A percentile compares a stretch with the other conserved stretches of the same genome.
These are phyloP conservation scores for Dromius quadrimaculatus DNA, from an alignment of 2,888 invertebrate genomes.

Conservation along the genomic window DNA sequence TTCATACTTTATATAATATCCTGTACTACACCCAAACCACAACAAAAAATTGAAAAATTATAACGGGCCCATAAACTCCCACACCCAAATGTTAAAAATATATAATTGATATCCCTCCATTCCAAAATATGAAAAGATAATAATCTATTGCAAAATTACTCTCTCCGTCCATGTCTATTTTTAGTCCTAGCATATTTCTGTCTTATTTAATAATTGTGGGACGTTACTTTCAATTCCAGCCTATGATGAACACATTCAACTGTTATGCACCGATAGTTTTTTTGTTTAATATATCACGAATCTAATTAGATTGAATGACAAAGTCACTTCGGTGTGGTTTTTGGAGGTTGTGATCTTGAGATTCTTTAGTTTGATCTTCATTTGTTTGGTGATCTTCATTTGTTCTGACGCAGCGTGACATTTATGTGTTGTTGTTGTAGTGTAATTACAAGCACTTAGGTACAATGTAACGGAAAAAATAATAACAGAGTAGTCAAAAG, in stretches of 20 bases:
- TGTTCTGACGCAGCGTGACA: conserved; percentile 5
- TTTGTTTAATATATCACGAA: conserved; percentile 8
- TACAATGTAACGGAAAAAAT: not conserved
- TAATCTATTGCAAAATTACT: no score
- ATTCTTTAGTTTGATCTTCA: conserved; percentile 34
- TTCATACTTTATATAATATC: no score
- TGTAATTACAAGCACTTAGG: conserved; percentile 3
- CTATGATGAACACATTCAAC: conserved; percentile 32
- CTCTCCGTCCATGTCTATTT: no score
- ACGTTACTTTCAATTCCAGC: conserved; percentile 40
- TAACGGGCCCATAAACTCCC: no score
- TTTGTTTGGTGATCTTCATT: conserved; percentile 12
- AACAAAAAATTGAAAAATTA: no score
- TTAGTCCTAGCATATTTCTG: no score
- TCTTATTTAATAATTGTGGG: no score
- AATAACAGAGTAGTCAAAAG: conserved; percentile 14
- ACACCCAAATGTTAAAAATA: no score
- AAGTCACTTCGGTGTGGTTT: conserved; percentile 4
- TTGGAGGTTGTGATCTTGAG: conserved; percentile 41
- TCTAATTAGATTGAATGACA: conserved; percentile 38
- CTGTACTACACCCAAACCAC: no score
- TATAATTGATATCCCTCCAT: no score
- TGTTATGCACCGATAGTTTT: conserved; percentile 31
- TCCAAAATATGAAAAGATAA: no score
- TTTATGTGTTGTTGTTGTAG: not conserved